Base-by-base conservation (phyloP, 2,888 invertebrate genomes). In the Tiliacea aurago region DNA sequence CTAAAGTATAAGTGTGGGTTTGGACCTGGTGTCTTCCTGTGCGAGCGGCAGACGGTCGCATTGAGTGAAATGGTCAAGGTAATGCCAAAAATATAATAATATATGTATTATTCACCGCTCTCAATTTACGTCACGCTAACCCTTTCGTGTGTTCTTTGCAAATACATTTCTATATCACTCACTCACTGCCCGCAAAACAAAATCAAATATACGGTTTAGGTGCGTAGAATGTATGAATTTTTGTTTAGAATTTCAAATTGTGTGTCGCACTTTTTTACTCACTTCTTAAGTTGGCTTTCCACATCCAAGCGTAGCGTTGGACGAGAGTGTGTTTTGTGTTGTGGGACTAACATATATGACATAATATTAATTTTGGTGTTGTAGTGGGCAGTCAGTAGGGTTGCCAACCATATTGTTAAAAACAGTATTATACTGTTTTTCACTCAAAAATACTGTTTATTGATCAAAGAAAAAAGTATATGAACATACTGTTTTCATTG, bases 31-130 rank as follows among this genome's bases (percentile, higher is more conserved):
- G 90, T 87, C 88, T 87, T 85, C 85, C 90, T 89, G 89, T 87
- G 90, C 90, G 88, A 89, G 90, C 89, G 88, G 92, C 91, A 89
- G 93, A 90, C 92, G 86, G 90, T 90, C 93, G 91, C 92, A 93
- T 93, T 92, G 87, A 94, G 94, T 96, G 96, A 95, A 95, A 96
- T 96, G 96, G 96, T 96, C 95, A 96, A 96, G 96, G 96, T 96
- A 96, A 96, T 93, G 84, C 86, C 90, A 91, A 67, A 92, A 91
- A 92, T 90, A 89, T 64, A 64, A 59, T 64, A 64, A 58, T 91
- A 86, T 92, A 93, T 95, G 93, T 94, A 94, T 94, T 91, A 94
- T 95, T 94, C 94, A 94, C 93, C 88, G 87, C 91, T 92, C 92
- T 92, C 90, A 91, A 92, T 93, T 92, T 91, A 92, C 91, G 89